Conservation (phyloP, 2,113 vertebrate species). For the Oostethus manadensis region DNA sequence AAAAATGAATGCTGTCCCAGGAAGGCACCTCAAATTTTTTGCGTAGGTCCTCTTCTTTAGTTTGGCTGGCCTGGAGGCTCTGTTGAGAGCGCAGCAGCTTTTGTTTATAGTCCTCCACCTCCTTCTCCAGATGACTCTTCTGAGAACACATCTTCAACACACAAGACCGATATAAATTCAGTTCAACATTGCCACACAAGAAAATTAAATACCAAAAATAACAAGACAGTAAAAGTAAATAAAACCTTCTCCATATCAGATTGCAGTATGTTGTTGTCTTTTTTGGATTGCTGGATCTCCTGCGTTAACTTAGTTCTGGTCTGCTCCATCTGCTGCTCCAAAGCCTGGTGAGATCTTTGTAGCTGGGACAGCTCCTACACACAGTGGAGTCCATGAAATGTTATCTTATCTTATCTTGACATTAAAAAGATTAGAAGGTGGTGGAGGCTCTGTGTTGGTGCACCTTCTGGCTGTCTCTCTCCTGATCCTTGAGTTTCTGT, state of each 20-base stretch:
- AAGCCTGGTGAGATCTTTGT: conserved; percentile 72
- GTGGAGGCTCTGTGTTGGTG: neutral
- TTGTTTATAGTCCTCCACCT: conserved; percentile 73
- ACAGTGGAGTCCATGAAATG: neutral
- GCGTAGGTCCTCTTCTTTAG: conserved; percentile 73
- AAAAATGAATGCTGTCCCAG: neutral
- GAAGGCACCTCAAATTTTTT: conserved; percentile 75
- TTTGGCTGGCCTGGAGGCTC: conserved; percentile 63
- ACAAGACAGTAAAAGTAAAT: neutral
- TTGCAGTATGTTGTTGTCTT: conserved; percentile 66
- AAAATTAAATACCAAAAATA: neutral
- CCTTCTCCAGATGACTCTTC: conserved; percentile 73
- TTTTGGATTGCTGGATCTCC: conserved; percentile 84
- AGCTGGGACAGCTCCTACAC: conserved; percentile 77
- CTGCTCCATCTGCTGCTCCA: conserved; percentile 79
- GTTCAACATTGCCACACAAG: neutral
- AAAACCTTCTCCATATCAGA: conserved; percentile 75
- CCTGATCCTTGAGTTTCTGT: conserved; percentile 85
- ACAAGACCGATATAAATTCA: neutral
- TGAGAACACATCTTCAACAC: conserved; percentile 60
- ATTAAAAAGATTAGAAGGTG: neutral
- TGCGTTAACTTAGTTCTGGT: conserved; percentile 75
- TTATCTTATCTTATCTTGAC: neutral
- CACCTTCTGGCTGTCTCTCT: conserved; percentile 86
- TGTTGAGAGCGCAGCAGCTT: conserved; percentile 75